phyloP scores from a whole-genome alignment of 2,113 vertebrate genomes.

The Poeciliopsis retropinna region DNA sequence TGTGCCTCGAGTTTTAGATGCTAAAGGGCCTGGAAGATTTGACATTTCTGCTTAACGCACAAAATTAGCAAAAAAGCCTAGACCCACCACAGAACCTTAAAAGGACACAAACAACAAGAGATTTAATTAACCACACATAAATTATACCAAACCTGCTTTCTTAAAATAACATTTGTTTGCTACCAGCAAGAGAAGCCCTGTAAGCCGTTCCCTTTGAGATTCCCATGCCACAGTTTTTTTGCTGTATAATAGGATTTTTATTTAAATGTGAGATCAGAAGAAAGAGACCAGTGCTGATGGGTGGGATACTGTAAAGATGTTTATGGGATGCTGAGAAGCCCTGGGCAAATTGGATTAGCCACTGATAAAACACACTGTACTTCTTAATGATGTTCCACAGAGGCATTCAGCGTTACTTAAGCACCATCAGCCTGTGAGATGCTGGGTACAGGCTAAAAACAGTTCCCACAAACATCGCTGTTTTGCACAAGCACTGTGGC shows the following conservation, averaged over 20 bases:
- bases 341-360: conserved; percentile 73
- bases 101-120: conserved; percentile 84
- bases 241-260: conserved; percentile 86
- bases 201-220: conserved; percentile 73
- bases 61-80: conserved; percentile 69
- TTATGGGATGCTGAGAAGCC: conserved; percentile 75
- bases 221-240: conserved; percentile 80
- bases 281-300: conserved; percentile 78
- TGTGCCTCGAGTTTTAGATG: conserved; percentile 64
- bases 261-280: conserved; percentile 85
- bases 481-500: conserved; percentile 46
- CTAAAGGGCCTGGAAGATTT: conserved; percentile 68
- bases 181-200: conserved; percentile 79
- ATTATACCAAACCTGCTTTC: conserved; percentile 81
- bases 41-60: conserved; percentile 83
- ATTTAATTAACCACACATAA: conserved; percentile 86
- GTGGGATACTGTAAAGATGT: conserved; percentile 76
- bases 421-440: conserved; percentile 51
- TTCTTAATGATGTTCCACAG: conserved; percentile 76
- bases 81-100: conserved; percentile 73
- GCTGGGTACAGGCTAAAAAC: conserved; percentile 63
- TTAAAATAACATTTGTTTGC: conserved; percentile 86
- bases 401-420: conserved; percentile 58
- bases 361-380: conserved; percentile 72
- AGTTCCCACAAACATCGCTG: conserved; percentile 57